Base-by-base conservation (phyloP, 2,797 vertebrate species). In the Bryconaethiops microstoma region DNA sequence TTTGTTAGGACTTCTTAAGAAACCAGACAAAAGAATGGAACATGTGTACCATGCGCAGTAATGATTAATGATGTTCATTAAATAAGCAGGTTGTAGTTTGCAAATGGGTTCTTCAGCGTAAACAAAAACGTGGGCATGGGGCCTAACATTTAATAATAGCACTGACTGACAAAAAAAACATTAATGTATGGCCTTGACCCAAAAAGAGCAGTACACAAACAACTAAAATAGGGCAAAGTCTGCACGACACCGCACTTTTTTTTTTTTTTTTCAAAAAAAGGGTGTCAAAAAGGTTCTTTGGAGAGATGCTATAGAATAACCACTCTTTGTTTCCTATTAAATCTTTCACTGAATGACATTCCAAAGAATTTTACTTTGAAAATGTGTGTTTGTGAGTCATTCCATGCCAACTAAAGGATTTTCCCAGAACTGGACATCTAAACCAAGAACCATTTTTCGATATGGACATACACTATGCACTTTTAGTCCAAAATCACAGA, bases 11-110 rank as follows among this genome's bases (percentile, higher is more conserved):
- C 40, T 62, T 74, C 8, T 48, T 35, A 71, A 23, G 10, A 68
- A 69, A 57, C 48, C 45, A 48, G 35, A 71, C 50, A 63, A 25
- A 25, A 59, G 5, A 59, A 21, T 21, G 7, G 17, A 4, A 59
- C 13, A 25, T 5, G 25, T 29, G 13, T 29, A 12, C 21, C 21
- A 60, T 21, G 57, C 12, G 17, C 48, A 50, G 9, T 19, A 7
- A 45, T 75, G 55, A 70, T 70, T 64, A 45, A 70, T 78, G 35
- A 17, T 17, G 17, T 23, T n/a, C 63, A n/a, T 62, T 23, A 69
- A 54, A 67, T 50, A 10, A 78, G 23, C 25, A 25, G 21, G 21
- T 42, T 9, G 62, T 54, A n/a, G 1, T 72, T 29, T 17, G 67
- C n/a, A 74, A 54, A 40, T 54, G 23, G 25, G 7, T 55, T 14